Evolutionary conservation across 2,888 invertebrate species (phyloP).

Genomic region (Andrena fulva): DNA sequence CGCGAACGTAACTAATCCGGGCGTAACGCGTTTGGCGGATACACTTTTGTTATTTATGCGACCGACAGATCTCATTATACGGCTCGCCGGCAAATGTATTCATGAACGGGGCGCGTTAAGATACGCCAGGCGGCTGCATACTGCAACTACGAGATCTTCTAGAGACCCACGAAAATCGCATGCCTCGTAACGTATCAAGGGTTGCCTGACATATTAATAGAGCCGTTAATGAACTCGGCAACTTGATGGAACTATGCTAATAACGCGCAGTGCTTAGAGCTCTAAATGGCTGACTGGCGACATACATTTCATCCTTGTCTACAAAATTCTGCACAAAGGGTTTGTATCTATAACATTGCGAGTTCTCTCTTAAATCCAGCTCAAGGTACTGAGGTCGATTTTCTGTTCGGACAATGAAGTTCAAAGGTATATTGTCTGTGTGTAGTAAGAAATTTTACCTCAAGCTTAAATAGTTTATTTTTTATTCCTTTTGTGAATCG

Average conservation of each 20-base stretch:
- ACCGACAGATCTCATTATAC: constrained; percentile 56
- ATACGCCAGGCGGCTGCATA: constrained; percentile 43
- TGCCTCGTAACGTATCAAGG: constrained; percentile 52
- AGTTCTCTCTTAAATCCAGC: no score
- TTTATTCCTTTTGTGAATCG: no score
- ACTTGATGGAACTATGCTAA: constrained; percentile 57
- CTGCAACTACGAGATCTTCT: constrained; percentile 46
- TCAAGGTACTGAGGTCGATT: background rate
- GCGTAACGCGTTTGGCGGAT: constrained; percentile 38
- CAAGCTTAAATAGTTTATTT: no score
- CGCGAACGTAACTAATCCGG: background rate
- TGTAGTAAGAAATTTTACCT: no score
- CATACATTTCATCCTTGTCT: background rate
- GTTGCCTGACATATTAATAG: constrained; percentile 71
- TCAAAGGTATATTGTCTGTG: no score
- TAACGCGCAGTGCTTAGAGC: constrained; percentile 32
- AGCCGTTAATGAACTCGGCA: constrained; percentile 67
- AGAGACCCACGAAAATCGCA: constrained; percentile 48
- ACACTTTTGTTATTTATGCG: constrained; percentile 68
- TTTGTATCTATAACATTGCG: no score
- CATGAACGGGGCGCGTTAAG: constrained; percentile 68
- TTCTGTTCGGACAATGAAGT: background rate
- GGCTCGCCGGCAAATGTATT: constrained; percentile 66
- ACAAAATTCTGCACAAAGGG: no score
- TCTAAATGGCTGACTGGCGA: constrained; percentile 7